These are phyloP conservation scores for Echiichthys vipera DNA, from an alignment of 2,797 vertebrate species.

Conservation along the genomic window DNA sequence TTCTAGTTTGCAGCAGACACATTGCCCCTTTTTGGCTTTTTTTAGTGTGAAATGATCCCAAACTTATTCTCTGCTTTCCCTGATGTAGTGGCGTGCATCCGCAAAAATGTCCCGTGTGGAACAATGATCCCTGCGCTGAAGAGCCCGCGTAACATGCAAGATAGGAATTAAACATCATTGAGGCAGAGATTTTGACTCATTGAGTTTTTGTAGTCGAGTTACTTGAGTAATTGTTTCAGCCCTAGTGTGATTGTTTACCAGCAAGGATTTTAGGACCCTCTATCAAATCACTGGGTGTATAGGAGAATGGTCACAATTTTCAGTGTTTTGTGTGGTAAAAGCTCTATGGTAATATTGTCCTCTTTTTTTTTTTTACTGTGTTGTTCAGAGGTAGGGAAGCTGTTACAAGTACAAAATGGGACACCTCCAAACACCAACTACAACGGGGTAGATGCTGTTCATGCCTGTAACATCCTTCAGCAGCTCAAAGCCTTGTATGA, in stretches of 20 bases:
- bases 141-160: no score
- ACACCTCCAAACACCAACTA: slow-evolving; percentile 89
- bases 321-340: not conserved
- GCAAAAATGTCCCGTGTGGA: no score
- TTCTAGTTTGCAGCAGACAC: no score
- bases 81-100: no score
- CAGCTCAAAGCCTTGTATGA: slow-evolving; percentile 98
- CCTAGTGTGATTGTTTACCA: not conserved
- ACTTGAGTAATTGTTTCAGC: no score
- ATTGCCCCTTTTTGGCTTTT: no score
- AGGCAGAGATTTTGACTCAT: no score
- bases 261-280: not conserved
- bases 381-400: slow-evolving; percentile 91
- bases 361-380: slow-evolving; percentile 18
- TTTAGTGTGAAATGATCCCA: no score
- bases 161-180: no score
- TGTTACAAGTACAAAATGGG: slow-evolving; percentile 96
- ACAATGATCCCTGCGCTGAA: no score
- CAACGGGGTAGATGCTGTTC: slow-evolving; percentile 94
- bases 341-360: not conserved
- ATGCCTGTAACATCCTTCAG: slow-evolving; percentile 97
- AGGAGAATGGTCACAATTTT: not conserved
- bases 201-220: no score
- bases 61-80: no score
- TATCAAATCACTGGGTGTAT: not conserved